These are phyloP conservation scores for Plestiodon gilberti DNA, from an alignment of 2,113 vertebrate genomes.

Conservation along the genomic window DNA sequence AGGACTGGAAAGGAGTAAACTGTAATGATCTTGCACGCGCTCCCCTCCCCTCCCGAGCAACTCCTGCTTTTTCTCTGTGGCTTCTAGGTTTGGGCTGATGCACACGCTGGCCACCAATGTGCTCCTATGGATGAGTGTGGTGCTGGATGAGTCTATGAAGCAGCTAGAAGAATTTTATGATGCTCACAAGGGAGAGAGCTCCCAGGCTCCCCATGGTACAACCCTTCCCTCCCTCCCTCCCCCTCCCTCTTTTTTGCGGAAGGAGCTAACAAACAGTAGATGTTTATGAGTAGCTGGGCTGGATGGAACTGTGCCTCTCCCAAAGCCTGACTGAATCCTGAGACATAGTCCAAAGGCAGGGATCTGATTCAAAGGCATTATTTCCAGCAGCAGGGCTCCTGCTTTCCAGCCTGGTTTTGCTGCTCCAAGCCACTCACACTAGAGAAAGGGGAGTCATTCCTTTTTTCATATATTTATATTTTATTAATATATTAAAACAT, in stretches of 20 bases:
- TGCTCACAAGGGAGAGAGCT: constrained; percentile 17
- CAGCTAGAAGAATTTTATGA: constrained; percentile 53
- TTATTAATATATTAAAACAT: too few species aligned
- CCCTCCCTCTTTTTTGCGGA: not conserved
- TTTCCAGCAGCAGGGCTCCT: not conserved
- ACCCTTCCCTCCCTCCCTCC: not conserved
- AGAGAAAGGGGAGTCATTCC: not conserved
- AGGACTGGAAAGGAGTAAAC: not conserved
- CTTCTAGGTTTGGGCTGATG: constrained; percentile 54
- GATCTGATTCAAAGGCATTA: not conserved
- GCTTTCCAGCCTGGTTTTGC: not conserved
- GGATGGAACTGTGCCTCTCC: not conserved
- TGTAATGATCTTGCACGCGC: not conserved
- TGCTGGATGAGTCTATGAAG: constrained; percentile 56
- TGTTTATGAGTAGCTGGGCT: too few species aligned
- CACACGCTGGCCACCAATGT: constrained; percentile 55
- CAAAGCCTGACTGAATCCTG: not conserved
- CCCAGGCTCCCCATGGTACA: not conserved
- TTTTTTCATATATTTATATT: too few species aligned
- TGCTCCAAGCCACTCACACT: not conserved
- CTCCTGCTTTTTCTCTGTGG: not conserved
- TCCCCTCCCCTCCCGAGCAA: too few species aligned
- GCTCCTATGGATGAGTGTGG: constrained; percentile 54
- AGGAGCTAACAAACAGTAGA: not conserved
- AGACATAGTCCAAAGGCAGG: not conserved